A percentile compares a stretch with the other conserved stretches of the same genome.
These are phyloP conservation scores for Neoaliturus tenellus DNA, from an alignment of 2,888 invertebrate species.

Conservation along the genomic window DNA sequence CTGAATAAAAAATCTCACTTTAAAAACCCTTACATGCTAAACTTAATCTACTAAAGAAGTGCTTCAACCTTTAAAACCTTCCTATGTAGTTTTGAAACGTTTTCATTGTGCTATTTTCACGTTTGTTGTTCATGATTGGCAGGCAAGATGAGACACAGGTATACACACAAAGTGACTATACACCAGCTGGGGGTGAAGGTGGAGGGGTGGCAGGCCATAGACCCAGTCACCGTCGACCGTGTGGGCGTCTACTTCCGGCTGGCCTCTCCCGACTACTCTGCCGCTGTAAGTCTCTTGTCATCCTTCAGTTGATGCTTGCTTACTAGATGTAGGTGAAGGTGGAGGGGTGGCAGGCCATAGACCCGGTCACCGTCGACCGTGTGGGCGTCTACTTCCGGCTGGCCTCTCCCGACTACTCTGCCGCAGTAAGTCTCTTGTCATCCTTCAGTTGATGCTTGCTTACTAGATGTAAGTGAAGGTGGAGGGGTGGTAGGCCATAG, in stretches of 20 bases:
- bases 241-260: conserved; percentile 96
- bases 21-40: too few species aligned
- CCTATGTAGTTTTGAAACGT: too few species aligned
- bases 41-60: too few species aligned
- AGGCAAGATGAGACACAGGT: conserved; percentile 81
- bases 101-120: too few species aligned
- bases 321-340: neutral
- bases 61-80: too few species aligned
- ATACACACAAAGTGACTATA: conserved; percentile 85
- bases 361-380: conserved; percentile 94
- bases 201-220: conserved; percentile 91
- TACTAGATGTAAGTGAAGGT: neutral
- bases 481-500: conserved; percentile 89
- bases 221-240: conserved; percentile 96
- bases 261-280: conserved; percentile 73
- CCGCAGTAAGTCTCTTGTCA: conserved; percentile 67
- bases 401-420: conserved; percentile 73
- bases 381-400: conserved; percentile 96
- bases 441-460: neutral
- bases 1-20: too few species aligned
- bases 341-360: neutral
- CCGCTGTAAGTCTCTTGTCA: conserved; percentile 67
- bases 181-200: conserved; percentile 94
- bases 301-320: neutral
- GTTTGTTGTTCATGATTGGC: conserved; percentile 43